phyloP scores from a whole-genome alignment of 2,797 vertebrate genomes.

The Phylloscopus collybita region DNA sequence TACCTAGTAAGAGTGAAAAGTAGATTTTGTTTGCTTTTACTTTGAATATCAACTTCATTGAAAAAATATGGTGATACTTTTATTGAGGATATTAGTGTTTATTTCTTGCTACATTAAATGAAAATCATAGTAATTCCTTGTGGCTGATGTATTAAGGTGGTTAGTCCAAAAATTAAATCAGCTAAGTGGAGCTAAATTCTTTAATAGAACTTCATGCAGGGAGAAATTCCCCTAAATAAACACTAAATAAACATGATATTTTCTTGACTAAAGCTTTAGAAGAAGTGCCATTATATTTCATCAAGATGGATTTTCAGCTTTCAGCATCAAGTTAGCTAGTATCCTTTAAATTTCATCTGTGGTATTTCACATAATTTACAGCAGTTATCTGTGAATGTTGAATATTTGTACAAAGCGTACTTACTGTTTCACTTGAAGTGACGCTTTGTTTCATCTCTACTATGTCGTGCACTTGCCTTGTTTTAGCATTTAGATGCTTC shows the following conservation, averaged over 20 bases:
- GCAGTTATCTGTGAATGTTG: not conserved
- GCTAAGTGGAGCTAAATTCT: not conserved
- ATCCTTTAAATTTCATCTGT: not conserved
- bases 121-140: not conserved
- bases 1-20: not conserved
- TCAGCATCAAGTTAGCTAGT: not conserved
- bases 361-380: not conserved
- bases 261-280: not conserved
- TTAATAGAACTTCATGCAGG: not conserved
- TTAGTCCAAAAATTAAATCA: constrained; percentile 17
- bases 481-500: not conserved
- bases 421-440: not conserved
- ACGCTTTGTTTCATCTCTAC: not conserved
- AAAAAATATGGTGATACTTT: not conserved
- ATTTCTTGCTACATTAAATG: not conserved
- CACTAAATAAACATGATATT: not conserved
- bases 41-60: not conserved
- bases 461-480: fast-evolving
- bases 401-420: not conserved
- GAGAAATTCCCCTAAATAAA: not conserved
- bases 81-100: not conserved
- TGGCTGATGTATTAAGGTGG: not conserved
- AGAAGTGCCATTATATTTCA: not conserved
- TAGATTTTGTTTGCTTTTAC: not conserved
- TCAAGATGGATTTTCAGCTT: not conserved